Evolutionary conservation across 2,797 vertebrate species (phyloP).

Genomic region (Orientallactaga sibirica): DNA sequence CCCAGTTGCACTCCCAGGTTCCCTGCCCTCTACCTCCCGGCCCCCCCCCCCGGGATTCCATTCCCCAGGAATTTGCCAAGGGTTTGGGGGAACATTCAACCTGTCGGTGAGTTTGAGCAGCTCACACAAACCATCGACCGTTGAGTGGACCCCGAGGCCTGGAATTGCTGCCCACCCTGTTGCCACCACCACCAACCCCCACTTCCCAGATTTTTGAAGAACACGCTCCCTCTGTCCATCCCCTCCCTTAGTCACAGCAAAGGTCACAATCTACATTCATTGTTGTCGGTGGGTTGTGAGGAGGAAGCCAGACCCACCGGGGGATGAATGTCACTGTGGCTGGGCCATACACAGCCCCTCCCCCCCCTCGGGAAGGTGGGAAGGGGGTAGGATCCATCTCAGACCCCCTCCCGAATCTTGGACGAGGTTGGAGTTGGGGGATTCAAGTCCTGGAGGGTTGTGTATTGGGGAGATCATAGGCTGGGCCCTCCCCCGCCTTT

Average conservation of each 20-base stretch:
- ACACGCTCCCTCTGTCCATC: neutral
- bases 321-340: constrained; percentile 87
- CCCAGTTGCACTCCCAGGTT: neutral
- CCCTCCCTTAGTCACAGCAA: constrained; percentile 31
- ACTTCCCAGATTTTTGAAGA: neutral
- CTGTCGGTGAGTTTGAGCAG: constrained; percentile 88
- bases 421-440: neutral
- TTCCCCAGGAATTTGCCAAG: constrained; percentile 68
- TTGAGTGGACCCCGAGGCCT: constrained; percentile 87
- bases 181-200: neutral
- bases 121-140: constrained; percentile 87
- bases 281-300: constrained; percentile 88
- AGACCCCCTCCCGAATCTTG: neutral
- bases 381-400: neutral
- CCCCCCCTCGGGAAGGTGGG: too few species aligned
- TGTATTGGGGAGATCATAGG: neutral
- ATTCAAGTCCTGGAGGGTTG: neutral
- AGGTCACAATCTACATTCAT: constrained; percentile 88
- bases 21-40: neutral
- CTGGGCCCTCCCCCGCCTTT: too few species aligned
- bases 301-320: constrained; percentile 83
- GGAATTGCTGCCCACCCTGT: constrained; percentile 61
- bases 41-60: neutral
- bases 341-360: constrained; percentile 61
- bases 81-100: constrained; percentile 88